A percentile compares a stretch with the other conserved stretches of the same genome.
These are phyloP conservation scores for Colletes collaris DNA, from an alignment of 2,888 invertebrate genomes.

Conservation along the genomic window DNA sequence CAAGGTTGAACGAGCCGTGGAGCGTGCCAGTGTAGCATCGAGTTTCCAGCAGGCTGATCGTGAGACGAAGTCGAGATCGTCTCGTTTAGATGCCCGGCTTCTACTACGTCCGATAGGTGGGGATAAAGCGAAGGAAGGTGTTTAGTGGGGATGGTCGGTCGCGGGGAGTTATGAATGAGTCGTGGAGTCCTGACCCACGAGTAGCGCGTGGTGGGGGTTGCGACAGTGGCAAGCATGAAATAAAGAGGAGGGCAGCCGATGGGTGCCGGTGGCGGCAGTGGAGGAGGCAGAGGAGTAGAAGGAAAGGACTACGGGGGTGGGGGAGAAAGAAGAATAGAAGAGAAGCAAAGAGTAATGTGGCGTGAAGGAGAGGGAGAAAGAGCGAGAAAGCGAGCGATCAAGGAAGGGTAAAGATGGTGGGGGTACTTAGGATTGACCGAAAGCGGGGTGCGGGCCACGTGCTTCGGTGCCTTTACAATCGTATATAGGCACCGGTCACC, in stretches of 20 bases:
- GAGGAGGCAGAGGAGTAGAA: slow-evolving; percentile 16
- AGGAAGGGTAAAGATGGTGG: slow-evolving; percentile 65
- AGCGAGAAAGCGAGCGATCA: slow-evolving; percentile 50
- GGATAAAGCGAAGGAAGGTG: slow-evolving; percentile 39
- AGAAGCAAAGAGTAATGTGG: slow-evolving; percentile 54
- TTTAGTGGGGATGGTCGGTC: slow-evolving; percentile 54
- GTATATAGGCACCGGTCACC: slow-evolving; percentile 73
- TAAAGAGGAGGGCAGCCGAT: slow-evolving; percentile 44
- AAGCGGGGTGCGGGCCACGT: slow-evolving; percentile 79
- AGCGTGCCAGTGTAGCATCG: slow-evolving; percentile 49
- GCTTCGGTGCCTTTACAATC: slow-evolving; percentile 75
- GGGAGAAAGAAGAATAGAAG: slow-evolving; percentile 41
- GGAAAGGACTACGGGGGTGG: slow-evolving; percentile 26
- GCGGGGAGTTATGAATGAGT: slow-evolving; percentile 81
- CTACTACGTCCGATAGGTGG: slow-evolving; percentile 54
- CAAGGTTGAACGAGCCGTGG: slow-evolving; percentile 35
- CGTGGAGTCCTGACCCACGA: slow-evolving; percentile 65
- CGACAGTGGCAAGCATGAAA: slow-evolving; percentile 61
- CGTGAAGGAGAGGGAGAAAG: neutral
- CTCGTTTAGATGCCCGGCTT: slow-evolving; percentile 50
- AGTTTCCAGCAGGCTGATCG: slow-evolving; percentile 46
- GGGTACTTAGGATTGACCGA: slow-evolving; percentile 62
- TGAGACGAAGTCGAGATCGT: slow-evolving; percentile 52
- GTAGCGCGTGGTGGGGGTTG: slow-evolving; percentile 60
- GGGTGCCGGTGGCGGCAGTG: slow-evolving; percentile 46